Evolutionary conservation across 1,140 invertebrate species (phyloP), one percentile per base, ranked within the genome.

Genomic region (Amphibalanus amphitrite): DNA sequence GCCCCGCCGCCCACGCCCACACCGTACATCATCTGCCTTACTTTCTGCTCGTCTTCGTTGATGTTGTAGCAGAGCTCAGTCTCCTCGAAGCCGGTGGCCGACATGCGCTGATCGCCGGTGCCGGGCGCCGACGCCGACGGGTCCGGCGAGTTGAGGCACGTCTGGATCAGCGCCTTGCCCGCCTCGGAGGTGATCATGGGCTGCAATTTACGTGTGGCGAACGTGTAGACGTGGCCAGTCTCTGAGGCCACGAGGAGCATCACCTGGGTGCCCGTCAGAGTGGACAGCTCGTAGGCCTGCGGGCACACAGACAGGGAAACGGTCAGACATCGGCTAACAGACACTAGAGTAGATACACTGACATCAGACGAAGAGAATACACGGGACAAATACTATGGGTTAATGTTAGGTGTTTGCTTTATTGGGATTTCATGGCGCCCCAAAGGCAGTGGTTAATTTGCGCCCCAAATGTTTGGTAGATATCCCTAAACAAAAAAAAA

Each of bases 101-200:
- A 96, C 95, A 97, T 98, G 74, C 95, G 85, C 81, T 97, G 94
- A 82, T 97, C 93, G 23, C 77, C 74, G 65, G 76, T 77, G n/a
- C 23, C 65, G 3, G 65, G 26, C 23, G 23, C 26, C 79, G 79
- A 0, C 84, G 84, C 64, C 85, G 85, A 40, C 69, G 92, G 92
- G 81, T 98, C 95, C 33, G 97, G 96, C 68, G 94, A 95, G 82
- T 98, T 98, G 30, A 99, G 86, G 82, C 97, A 99, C 71, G 95
- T 97, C 82, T 99, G 96, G 78, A 99, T 99, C 69, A 99, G 85
- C 69, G 93, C 90, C 82, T 99, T 99, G 69, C 97, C 97, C 72
- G 94, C 93, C 78, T 99, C 97, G 76, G 93, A 97, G 25, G 94
- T 97, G 79, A 99, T 99, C 95, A 99, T 99, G 69, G 97, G 97